Percentiles rank a stretch among this genome's conserved stretches.
Conservation (phyloP, 2,113 vertebrate genomes). For the Semicossyphus pulcher region DNA sequence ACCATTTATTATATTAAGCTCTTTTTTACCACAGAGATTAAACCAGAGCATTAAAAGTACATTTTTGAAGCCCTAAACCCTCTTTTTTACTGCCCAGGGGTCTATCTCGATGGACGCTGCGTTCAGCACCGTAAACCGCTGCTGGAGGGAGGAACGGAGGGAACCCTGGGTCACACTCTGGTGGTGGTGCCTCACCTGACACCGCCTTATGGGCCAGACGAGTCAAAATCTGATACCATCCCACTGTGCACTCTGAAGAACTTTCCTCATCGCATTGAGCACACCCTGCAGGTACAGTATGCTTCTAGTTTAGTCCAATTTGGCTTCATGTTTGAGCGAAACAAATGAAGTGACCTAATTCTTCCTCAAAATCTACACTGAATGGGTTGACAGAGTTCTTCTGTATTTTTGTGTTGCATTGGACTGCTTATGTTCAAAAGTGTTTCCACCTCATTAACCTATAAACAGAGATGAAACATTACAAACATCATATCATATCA, state of each 20-base stretch:
- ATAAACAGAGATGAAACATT: too few species aligned
- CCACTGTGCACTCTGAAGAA: conserved; percentile 88
- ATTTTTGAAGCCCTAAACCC: not conserved
- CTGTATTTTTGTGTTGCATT: too few species aligned
- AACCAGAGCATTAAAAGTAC: not conserved
- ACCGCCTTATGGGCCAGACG: conserved; percentile 52
- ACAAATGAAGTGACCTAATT: too few species aligned
- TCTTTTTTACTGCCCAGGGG: conserved; percentile 75
- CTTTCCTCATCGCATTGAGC: conserved; percentile 88
- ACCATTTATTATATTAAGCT: too few species aligned
- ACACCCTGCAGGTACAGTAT: conserved; percentile 87
- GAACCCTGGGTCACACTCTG: conserved; percentile 81
- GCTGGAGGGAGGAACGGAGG: conserved; percentile 88
- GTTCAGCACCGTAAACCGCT: conserved; percentile 81
- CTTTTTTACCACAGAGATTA: not conserved
- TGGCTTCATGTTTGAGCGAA: too few species aligned
- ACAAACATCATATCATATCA: too few species aligned
- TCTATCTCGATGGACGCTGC: conserved; percentile 86
- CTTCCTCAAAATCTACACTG: too few species aligned
- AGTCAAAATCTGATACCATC: conserved; percentile 40
- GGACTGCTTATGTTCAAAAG: too few species aligned
- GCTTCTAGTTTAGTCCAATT: not conserved
- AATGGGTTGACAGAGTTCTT: too few species aligned
- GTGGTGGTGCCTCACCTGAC: conserved; percentile 88
- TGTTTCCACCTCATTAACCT: too few species aligned